Base-by-base conservation (phyloP, 2,888 invertebrate genomes). In the Ochropleura leucogaster region DNA sequence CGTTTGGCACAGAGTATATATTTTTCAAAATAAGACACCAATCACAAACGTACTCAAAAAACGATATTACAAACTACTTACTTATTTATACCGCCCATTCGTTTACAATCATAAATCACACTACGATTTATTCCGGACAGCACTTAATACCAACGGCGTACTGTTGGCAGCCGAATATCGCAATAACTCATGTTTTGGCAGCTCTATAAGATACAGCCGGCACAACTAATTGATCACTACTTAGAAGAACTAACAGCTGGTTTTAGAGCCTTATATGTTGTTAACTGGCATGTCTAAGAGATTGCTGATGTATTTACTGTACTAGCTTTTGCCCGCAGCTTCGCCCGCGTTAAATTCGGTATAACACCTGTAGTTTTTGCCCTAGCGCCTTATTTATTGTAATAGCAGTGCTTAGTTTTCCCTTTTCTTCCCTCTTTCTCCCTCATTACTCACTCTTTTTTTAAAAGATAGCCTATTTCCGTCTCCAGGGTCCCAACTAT, bases 141-240 rank as follows among this genome's bases (percentile, higher is more conserved):
- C 59, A 67, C 79, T 40, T 60, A 68, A 79, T 79, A 68, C 44
- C 67, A 51, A 9, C 12, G 3, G 6, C 42, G 3, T 47, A 42
- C 64, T 64, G 4, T 30, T 64, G 51, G 46, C 20, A 55, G 51
- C 20, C 47, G 18, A 59, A 59, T 47, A 67, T 62, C 40, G 80
- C 80, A 55, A 75, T 79, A 70, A 80, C 53, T 79, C 80, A 79
- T 12, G 6, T 12, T 12, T 14, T 80, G 79, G 63, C 80, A 79
- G 75, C 59, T 80, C 80, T 59, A 74, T 80, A 80, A 53, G 14
- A 69, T 53, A 63, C 69, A 70, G 47, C 53, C 18, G 66, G 18
- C 44, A 63, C 74, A 40, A 46, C 47, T 79, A 79, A 79, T 67
- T 74, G 53, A 79, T 74, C 66, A 40, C 46, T 51, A 53, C 57